phyloP scores from a whole-genome alignment of 2,888 invertebrate species.

The Cephus spinipes region DNA sequence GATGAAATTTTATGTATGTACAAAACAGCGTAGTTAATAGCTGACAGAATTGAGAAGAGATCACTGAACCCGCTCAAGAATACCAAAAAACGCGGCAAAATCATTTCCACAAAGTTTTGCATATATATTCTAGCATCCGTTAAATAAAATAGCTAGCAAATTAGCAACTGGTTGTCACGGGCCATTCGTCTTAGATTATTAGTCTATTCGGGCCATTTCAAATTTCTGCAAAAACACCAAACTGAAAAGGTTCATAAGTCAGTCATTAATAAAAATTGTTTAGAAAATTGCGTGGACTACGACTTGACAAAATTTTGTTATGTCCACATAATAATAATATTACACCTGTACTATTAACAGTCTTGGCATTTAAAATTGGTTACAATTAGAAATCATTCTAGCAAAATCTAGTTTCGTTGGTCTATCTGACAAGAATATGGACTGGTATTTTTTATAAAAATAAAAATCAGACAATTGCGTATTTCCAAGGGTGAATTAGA shows the following conservation, averaged over 20 bases:
- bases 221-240: not conserved
- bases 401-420: not conserved
- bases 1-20: not conserved
- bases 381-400: not conserved
- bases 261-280: not conserved
- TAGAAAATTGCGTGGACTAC: not conserved
- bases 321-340: no score
- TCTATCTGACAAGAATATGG: not conserved
- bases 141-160: not conserved
- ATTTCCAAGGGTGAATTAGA: not conserved
- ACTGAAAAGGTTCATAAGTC: not conserved
- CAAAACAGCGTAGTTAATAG: not conserved
- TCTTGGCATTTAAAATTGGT: not conserved
- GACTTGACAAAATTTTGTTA: not conserved
- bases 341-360: not conserved
- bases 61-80: not conserved
- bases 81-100: not conserved
- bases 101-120: not conserved
- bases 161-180: not conserved
- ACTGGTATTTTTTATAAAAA: not conserved
- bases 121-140: not conserved
- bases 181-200: not conserved
- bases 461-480: not conserved
- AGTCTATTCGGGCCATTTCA: not conserved
- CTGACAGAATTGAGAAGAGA: not conserved